Evolutionary conservation across 2,888 invertebrate species (phyloP).

Genomic region (Griposia aprilina): DNA sequence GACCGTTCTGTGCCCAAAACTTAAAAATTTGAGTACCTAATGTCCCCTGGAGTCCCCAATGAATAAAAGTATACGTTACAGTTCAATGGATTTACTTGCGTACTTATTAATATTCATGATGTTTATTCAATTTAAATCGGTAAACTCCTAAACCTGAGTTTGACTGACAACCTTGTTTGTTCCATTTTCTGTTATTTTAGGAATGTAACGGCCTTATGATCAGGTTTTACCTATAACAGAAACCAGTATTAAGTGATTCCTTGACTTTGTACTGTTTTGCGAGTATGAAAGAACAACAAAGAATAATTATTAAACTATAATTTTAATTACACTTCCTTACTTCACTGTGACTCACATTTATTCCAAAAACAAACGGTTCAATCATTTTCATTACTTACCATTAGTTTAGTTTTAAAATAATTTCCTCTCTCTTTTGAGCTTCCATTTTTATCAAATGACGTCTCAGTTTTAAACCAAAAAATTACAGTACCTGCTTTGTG

Average conservation of each 20-base stretch:
- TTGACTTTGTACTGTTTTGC: no score
- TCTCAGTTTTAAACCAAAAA: not conserved
- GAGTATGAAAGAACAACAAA: no score
- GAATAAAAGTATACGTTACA: not conserved
- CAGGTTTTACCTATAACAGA: no score
- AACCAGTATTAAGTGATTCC: no score
- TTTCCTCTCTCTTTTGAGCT: constrained; percentile 9
- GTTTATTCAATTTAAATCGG: not conserved
- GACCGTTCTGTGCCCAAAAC: not conserved
- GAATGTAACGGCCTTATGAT: not conserved
- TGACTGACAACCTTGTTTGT: not conserved
- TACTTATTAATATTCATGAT: not conserved
- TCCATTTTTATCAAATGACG: constrained; percentile 3
- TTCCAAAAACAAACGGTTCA: constrained; percentile 4
- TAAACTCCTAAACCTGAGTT: not conserved
- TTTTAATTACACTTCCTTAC: not conserved
- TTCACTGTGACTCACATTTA: not conserved
- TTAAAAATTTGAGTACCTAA: not conserved
- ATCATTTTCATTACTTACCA: constrained; percentile 2
- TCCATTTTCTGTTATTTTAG: not conserved
- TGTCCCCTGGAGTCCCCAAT: not conserved
- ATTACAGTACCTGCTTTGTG: not conserved
- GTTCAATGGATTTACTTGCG: constrained; percentile 7
- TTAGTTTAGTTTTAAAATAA: constrained; percentile 5
- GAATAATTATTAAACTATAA: no score